Evolutionary conservation across 2,113 vertebrate genomes (phyloP).

Genomic region (Melanerpes formicivorus): DNA sequence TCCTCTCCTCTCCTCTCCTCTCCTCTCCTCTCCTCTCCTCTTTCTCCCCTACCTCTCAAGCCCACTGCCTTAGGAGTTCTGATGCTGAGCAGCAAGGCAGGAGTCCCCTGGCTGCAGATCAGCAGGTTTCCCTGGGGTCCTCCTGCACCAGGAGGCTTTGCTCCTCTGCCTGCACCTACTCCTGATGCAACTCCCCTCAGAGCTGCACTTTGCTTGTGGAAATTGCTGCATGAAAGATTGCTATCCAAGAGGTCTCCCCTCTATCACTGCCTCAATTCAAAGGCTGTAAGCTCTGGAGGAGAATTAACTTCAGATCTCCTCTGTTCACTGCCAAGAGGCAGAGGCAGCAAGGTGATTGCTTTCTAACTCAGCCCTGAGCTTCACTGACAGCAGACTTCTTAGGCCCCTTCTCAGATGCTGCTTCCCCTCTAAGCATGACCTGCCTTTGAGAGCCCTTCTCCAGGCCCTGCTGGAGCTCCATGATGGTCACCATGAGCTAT

Average conservation of each 20-base stretch:
- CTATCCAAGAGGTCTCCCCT: background rate
- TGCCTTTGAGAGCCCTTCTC: background rate
- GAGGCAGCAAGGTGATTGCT: background rate
- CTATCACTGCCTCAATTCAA: background rate
- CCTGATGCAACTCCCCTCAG: background rate
- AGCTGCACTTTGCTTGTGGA: background rate
- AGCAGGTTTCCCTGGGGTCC: background rate
- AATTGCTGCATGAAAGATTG: background rate
- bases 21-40: too few relatives aligned
- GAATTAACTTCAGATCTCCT: background rate
- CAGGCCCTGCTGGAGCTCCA: background rate
- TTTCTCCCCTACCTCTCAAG: background rate
- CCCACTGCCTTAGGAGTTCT: background rate
- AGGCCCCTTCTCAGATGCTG: background rate
- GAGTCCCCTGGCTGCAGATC: background rate
- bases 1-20: too few relatives aligned
- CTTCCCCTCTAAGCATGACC: background rate
- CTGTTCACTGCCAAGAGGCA: background rate
- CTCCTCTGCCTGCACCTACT: background rate
- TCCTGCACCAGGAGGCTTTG: background rate
- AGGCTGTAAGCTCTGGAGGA: background rate
- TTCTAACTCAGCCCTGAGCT: background rate
- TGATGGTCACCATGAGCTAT: background rate
- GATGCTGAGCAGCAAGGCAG: background rate
- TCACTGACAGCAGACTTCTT: background rate